phyloP scores from a whole-genome alignment of 2,888 invertebrate species.

The Xanthia togata region DNA sequence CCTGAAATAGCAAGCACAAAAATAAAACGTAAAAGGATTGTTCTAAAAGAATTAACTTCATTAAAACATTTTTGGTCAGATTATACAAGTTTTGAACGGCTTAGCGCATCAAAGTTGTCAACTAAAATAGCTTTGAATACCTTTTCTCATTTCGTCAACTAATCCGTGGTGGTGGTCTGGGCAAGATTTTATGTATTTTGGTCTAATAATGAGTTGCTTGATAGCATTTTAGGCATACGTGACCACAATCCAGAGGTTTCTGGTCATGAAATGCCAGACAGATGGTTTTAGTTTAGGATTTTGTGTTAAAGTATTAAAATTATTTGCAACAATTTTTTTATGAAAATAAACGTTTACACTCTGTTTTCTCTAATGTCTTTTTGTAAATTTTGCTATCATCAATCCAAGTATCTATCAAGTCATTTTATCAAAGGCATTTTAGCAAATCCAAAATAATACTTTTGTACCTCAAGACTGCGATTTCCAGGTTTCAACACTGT shows the following conservation, averaged over 20 bases:
- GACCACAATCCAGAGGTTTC: slow-evolving; percentile 36
- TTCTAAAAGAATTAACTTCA: slow-evolving; percentile 19
- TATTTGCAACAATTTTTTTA: not conserved
- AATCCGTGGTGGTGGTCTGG: slow-evolving; percentile 41
- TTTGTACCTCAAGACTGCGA: not conserved
- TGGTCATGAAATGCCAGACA: slow-evolving; percentile 25
- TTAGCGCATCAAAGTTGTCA: slow-evolving; percentile 41
- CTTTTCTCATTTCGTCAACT: slow-evolving; percentile 41
- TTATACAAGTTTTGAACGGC: slow-evolving; percentile 47
- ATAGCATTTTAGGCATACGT: slow-evolving; percentile 26
- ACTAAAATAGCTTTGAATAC: slow-evolving; percentile 39
- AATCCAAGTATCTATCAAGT: not conserved
- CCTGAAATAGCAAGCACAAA: not conserved
- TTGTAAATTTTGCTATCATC: not conserved
- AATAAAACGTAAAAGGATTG: not conserved
- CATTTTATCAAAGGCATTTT: not conserved
- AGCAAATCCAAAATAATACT: not conserved
- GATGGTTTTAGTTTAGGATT: not conserved
- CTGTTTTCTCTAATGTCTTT: not conserved
- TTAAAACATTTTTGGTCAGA: slow-evolving; percentile 31
- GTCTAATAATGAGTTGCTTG: slow-evolving; percentile 13
- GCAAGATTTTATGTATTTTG: slow-evolving; percentile 40
- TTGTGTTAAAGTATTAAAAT: not conserved
- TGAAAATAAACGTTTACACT: not conserved
- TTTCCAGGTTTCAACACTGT: no score